Evolutionary conservation across 2,797 vertebrate genomes (phyloP).

Genomic region (Spheniscus humboldti): DNA sequence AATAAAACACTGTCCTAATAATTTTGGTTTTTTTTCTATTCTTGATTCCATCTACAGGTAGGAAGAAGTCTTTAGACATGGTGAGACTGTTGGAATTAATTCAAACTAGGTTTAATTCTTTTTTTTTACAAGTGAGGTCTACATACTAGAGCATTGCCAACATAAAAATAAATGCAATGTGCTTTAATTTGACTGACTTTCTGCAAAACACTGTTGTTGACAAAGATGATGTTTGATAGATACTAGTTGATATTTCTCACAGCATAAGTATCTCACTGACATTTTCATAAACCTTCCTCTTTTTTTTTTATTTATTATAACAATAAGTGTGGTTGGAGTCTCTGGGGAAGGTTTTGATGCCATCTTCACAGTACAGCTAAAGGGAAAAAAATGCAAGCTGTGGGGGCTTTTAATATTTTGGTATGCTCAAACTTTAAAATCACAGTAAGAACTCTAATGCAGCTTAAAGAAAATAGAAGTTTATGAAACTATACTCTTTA

Average conservation of each 20-base stretch:
- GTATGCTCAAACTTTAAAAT: background rate
- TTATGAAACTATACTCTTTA: background rate
- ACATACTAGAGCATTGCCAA: background rate
- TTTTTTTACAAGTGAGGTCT: background rate
- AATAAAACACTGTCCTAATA: background rate
- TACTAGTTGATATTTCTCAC: constrained; percentile 6
- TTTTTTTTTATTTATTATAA: constrained; percentile 26
- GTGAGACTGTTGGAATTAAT: background rate
- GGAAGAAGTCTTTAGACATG: background rate
- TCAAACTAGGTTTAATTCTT: background rate
- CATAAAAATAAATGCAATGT: constrained; percentile 20
- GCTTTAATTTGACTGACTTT: constrained; percentile 44
- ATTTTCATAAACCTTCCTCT: constrained; percentile 34
- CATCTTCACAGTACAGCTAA: background rate
- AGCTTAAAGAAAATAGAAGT: constrained; percentile 27
- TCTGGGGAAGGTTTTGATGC: constrained; percentile 19
- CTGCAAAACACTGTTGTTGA: constrained; percentile 23
- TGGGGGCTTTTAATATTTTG: background rate
- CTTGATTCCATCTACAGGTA: background rate
- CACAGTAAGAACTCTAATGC: constrained; percentile 18
- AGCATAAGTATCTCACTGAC: constrained; percentile 20
- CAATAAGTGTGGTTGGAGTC: constrained; percentile 4
- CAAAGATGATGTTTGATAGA: constrained; percentile 9
- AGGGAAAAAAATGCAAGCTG: constrained; percentile 17
- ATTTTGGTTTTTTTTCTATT: background rate